Conservation (phyloP, 2,113 vertebrate genomes). For the Misgurnus anguillicaudatus region DNA sequence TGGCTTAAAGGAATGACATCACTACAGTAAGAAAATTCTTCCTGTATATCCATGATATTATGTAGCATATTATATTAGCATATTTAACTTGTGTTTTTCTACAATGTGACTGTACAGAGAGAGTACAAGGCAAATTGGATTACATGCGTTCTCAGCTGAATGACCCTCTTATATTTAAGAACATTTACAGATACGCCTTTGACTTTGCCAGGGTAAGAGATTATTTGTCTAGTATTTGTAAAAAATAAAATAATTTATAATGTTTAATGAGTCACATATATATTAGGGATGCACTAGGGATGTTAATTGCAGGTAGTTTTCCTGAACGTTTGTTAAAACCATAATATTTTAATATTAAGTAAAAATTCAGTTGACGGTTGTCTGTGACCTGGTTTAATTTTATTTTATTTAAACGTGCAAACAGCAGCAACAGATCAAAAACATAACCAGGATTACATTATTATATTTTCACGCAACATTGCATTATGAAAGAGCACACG, state of each 20-base stretch:
- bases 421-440: too few relatives aligned
- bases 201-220: slow-evolving; percentile 92
- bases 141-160: slow-evolving; percentile 88
- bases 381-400: too few relatives aligned
- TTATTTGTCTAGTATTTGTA: background rate
- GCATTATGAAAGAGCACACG: too few relatives aligned
- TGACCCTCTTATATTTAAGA: slow-evolving; percentile 89
- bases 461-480: too few relatives aligned
- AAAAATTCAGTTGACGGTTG: too few relatives aligned
- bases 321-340: too few relatives aligned
- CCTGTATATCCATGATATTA: background rate
- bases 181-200: slow-evolving; percentile 98
- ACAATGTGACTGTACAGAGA: slow-evolving; percentile 91
- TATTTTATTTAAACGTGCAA: too few relatives aligned
- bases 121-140: slow-evolving; percentile 90
- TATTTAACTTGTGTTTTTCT: slow-evolving; percentile 39
- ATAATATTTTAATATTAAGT: too few relatives aligned
- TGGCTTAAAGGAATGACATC: slow-evolving; percentile 96
- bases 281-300: too few relatives aligned
- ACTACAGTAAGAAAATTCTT: slow-evolving; percentile 84
- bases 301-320: too few relatives aligned
- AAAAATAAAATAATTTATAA: background rate
- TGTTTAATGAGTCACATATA: too few relatives aligned
- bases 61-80: background rate
- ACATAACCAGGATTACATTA: too few relatives aligned